Evolutionary conservation across 2,113 vertebrate genomes (phyloP), one percentile per base, ranked within the genome.

Genomic region (Hymenochirus boettgeri): DNA sequence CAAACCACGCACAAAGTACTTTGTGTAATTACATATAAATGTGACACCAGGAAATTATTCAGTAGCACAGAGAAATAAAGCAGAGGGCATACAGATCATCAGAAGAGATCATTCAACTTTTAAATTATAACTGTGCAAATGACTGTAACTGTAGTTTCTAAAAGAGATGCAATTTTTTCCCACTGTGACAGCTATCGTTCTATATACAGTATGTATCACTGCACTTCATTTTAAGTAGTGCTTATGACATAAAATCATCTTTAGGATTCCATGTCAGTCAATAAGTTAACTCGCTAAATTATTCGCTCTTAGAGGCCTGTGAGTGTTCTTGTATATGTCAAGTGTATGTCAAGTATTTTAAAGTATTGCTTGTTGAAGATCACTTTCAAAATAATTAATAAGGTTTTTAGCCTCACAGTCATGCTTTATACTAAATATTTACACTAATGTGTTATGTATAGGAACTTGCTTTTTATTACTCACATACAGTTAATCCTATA

Each of bases 21-120:
- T 22, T 19, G 29, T 19, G n/a, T 53, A 69, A 60, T 69, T 60
- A 53, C 31, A 59, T 25, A 50, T 66, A 27, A 29, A 50, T 22
- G 12, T 48, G 51, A 22, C 46, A 22, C 23, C 12, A 45, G 26
- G n/a, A 42, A 60, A 27, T 69, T 29, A 51, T 27, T 66, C 22
- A 66, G 55, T 15, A 4, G 18, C 35, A 3, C 8, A 13, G 13
- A 13, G 17, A 18, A 7, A 27, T n/a, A 26, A 9, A 26, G 21
- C 33, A 53, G 24, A 24, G 18, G 24, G 11, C 31, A 53, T 24
- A 53, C 48, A 62, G 17, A 26, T 62, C 35, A 24, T n/a, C 22
- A 62, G 15, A 25, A 53, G 23, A 53, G 22, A 53, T 25, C 25
- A 53, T 26, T 12, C 50, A 15, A 6, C 29, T 31, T 5, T 31